A percentile compares a stretch with the other conserved stretches of the same genome.
Conservation (phyloP, 2,797 vertebrate genomes). For the Sus cebifrons region DNA sequence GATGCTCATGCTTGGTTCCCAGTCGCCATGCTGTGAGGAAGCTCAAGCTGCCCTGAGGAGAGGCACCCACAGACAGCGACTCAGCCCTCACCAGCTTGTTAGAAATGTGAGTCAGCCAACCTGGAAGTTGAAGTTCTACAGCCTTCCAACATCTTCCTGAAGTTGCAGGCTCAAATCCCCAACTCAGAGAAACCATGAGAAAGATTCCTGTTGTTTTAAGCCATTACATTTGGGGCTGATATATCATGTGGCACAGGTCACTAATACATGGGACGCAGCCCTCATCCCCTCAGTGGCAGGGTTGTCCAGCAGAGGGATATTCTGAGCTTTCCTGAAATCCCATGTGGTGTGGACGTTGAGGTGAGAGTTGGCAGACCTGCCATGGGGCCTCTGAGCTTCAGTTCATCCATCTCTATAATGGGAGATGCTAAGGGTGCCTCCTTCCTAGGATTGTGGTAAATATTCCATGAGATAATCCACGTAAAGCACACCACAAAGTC, state of each 20-base stretch:
- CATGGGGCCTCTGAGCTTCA: not conserved
- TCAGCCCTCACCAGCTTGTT: not conserved
- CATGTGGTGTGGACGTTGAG: not conserved
- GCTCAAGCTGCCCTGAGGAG: not conserved
- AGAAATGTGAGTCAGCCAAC: not conserved
- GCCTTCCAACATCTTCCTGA: not conserved
- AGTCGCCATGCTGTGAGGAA: not conserved
- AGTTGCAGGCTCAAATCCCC: not conserved
- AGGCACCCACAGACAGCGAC: not conserved
- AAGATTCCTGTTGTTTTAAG: not conserved
- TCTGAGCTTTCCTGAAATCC: not conserved
- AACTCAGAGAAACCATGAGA: not conserved
- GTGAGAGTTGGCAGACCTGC: not conserved
- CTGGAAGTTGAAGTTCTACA: not conserved
- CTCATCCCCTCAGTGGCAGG: not conserved
- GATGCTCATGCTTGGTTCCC: not conserved
- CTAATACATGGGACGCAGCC: not conserved
- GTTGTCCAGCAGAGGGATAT: not conserved
- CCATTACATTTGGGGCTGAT: not conserved
- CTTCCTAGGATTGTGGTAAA: not conserved
- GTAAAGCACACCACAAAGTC: not conserved
- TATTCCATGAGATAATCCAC: rapidly evolving
- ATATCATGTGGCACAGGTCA: not conserved
- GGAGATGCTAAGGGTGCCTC: no score
- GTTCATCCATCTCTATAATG: not conserved